phyloP scores from a whole-genome alignment of 2,113 vertebrate species.

The Phyllopteryx taeniolatus region DNA sequence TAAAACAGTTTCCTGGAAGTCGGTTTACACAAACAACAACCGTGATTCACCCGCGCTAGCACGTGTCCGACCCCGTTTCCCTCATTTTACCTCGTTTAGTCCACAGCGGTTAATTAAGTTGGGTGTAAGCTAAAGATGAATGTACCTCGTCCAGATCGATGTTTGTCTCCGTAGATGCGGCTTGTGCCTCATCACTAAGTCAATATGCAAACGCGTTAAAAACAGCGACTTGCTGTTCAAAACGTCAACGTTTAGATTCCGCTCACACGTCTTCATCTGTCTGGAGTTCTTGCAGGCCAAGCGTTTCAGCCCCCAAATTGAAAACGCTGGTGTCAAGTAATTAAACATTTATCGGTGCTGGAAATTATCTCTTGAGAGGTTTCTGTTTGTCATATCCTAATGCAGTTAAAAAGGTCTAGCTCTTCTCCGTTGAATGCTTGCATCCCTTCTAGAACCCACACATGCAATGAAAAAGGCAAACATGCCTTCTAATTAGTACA shows the following conservation, averaged over 20 bases:
- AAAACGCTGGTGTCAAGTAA: conserved; percentile 12
- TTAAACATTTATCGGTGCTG: conserved; percentile 17
- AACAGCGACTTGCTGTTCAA: background rate
- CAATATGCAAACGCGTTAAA: background rate
- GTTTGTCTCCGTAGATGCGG: conserved; percentile 3
- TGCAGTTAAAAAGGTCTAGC: conserved; percentile 21
- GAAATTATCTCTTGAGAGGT: conserved; percentile 6
- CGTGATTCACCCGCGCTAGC: conserved; percentile 29
- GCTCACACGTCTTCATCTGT: background rate
- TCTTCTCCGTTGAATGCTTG: conserved; percentile 21
- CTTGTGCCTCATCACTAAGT: conserved; percentile 7
- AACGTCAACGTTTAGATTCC: conserved; percentile 1
- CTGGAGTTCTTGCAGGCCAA: background rate
- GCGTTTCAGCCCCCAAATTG: conserved; percentile 7
- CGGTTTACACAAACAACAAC: conserved; percentile 1
- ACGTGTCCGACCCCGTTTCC: background rate
- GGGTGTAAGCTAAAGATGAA: conserved; percentile 4
- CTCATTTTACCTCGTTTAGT: conserved; percentile 23
- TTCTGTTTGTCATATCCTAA: conserved; percentile 15
- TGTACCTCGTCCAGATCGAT: conserved; percentile 10
- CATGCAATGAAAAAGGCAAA: conserved; percentile 42
- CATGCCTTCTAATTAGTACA: conserved; percentile 59
- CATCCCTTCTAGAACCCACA: conserved; percentile 26
- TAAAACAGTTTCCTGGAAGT: conserved; percentile 22
- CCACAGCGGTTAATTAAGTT: conserved; percentile 38